Evolutionary conservation across 1,140 invertebrate species (phyloP).

Genomic region (Odontomachus brunneus): DNA sequence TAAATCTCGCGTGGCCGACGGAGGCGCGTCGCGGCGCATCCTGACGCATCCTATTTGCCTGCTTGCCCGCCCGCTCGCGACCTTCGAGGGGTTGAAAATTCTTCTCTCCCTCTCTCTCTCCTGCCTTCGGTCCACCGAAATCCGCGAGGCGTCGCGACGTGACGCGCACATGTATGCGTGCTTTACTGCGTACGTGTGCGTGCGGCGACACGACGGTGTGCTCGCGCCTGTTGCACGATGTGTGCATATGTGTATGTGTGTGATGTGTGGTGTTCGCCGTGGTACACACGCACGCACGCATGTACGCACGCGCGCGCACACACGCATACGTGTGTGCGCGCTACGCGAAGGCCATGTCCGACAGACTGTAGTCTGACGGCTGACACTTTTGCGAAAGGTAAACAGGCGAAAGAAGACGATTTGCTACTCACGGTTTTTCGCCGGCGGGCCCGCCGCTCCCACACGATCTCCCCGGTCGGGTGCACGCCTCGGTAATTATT

Average conservation of each 20-base stretch:
- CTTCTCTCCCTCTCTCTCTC: neutral
- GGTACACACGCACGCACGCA: conserved; percentile 29
- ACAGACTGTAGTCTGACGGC: conserved; percentile 71
- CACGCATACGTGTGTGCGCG: conserved; percentile 20
- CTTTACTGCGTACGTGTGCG: neutral
- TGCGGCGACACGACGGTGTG: neutral
- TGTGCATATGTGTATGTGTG: conserved; percentile 8
- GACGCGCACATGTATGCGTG: neutral
- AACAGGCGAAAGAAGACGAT: conserved; percentile 61
- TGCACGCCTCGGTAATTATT: conserved; percentile 71
- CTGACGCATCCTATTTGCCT: neutral
- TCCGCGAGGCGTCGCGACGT: no score
- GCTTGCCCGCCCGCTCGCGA: neutral
- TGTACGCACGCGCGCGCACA: conserved; percentile 29
- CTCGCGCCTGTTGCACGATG: neutral
- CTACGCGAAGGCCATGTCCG: conserved; percentile 78
- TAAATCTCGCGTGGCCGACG: conserved; percentile 63
- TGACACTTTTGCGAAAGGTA: conserved; percentile 70
- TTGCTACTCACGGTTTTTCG: conserved; percentile 76
- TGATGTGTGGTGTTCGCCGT: no score
- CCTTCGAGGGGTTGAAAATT: conserved; percentile 17
- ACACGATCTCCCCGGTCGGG: conserved; percentile 64
- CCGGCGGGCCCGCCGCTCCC: conserved; percentile 74
- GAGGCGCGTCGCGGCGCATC: neutral
- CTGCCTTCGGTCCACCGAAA: conserved; percentile 35